A percentile compares a stretch with the other conserved stretches of the same genome.
Evolutionary conservation across 2,113 vertebrate species (phyloP).

Genomic region (Arenaria interpres): DNA sequence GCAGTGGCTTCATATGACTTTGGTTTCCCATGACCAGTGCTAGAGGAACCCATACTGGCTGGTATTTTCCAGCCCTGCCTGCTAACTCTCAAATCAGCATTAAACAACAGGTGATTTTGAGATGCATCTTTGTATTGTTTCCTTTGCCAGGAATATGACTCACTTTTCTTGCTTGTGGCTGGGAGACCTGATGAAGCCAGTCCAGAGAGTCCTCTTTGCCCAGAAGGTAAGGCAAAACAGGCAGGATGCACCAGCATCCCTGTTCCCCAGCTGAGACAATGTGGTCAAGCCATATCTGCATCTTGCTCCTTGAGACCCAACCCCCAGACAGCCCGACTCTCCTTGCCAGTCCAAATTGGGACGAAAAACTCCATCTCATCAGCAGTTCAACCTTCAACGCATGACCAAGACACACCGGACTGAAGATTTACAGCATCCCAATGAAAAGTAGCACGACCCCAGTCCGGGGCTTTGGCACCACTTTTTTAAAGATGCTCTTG

Average conservation of each 20-base stretch:
- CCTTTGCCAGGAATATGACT: neutral
- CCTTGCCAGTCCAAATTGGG: neutral
- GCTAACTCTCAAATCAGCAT: neutral
- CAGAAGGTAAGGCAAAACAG: neutral
- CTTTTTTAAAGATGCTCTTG: neutral
- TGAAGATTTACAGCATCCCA: neutral
- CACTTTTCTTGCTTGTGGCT: neutral
- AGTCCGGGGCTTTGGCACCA: neutral
- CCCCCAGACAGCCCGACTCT: neutral
- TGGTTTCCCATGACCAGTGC: neutral
- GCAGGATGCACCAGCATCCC: neutral
- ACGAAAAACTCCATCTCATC: neutral
- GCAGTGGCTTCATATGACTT: neutral
- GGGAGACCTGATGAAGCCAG: neutral
- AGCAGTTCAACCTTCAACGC: neutral
- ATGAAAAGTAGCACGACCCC: neutral
- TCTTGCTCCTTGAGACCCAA: neutral
- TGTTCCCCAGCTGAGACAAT: neutral
- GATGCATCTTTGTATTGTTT: neutral
- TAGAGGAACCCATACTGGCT: neutral
- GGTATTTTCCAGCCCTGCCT: neutral
- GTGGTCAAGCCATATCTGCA: neutral
- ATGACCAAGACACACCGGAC: too few species aligned
- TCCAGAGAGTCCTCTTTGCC: rapidly evolving
- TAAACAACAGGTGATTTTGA: neutral